These are phyloP conservation scores for Drosophila mercatorum DNA, from an alignment of 2,888 invertebrate genomes.

Conservation along the genomic window DNA sequence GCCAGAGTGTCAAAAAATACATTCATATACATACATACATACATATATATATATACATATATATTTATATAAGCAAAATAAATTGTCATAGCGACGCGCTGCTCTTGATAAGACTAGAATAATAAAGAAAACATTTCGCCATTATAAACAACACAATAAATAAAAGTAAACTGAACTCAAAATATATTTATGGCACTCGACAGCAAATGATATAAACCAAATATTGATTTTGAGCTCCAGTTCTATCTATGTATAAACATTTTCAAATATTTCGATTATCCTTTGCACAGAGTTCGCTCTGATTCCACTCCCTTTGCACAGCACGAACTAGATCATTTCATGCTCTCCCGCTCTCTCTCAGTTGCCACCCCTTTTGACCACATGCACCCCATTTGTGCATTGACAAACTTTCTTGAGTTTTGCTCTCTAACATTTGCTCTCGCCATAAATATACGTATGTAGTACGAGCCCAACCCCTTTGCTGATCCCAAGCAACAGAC, in stretches of 20 bases:
- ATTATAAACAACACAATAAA: conserved; percentile 35
- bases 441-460: conserved; percentile 2
- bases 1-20: conserved; percentile 41
- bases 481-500: conserved; percentile 47
- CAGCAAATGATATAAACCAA: neutral
- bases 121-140: conserved; percentile 34
- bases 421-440: conserved; percentile 27
- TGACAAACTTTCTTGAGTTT: conserved; percentile 44
- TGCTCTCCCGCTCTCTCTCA: conserved; percentile 14
- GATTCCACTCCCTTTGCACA: conserved; percentile 24
- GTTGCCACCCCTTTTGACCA: conserved; percentile 35
- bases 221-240: neutral
- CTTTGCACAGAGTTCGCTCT: neutral
- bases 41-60: neutral
- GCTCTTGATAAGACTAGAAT: conserved; percentile 50
- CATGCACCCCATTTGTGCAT: conserved; percentile 36
- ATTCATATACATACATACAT: too few relatives aligned
- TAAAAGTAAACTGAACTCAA: conserved; percentile 1
- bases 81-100: conserved; percentile 57
- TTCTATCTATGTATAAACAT: neutral
- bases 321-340: conserved; percentile 39
- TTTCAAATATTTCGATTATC: neutral
- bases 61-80: conserved; percentile 43
- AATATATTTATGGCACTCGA: neutral
- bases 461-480: conserved; percentile 37